These are phyloP conservation scores for Xanthorhoe designata DNA, from an alignment of 2,888 invertebrate genomes.

Conservation along the genomic window DNA sequence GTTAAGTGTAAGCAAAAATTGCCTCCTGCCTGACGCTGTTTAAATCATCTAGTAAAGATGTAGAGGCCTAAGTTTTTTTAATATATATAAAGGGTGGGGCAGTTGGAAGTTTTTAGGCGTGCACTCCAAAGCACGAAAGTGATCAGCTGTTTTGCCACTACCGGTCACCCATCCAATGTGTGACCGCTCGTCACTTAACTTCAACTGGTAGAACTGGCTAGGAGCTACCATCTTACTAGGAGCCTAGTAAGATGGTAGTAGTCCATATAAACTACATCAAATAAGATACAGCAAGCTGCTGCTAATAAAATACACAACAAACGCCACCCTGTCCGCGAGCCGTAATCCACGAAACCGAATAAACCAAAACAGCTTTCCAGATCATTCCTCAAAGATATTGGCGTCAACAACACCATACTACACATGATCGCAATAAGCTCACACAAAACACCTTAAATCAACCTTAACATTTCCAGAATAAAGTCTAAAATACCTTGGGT, in stretches of 20 bases:
- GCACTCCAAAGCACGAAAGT: no score
- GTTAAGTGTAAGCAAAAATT: no score
- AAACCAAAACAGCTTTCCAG: slow-evolving; percentile 19
- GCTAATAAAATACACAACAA: slow-evolving; percentile 3
- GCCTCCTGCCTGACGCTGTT: no score
- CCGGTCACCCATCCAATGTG: no score
- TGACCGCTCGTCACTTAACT: neutral
- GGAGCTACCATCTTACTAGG: no score
- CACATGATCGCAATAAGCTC: slow-evolving; percentile 19
- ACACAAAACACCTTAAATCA: slow-evolving; percentile 3
- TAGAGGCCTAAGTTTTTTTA: no score
- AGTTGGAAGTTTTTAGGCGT: no score
- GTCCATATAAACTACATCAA: neutral
- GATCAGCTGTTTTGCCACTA: no score
- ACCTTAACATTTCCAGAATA: slow-evolving; percentile 9
- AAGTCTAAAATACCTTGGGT: neutral
- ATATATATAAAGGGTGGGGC: no score
- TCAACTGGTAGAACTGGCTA: neutral
- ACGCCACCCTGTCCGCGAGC: slow-evolving; percentile 8
- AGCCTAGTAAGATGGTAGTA: neutral
- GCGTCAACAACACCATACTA: slow-evolving; percentile 22
- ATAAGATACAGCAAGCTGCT: neutral
- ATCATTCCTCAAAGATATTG: slow-evolving; percentile 18
- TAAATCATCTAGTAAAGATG: no score
- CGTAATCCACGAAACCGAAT: slow-evolving; percentile 18